A percentile compares a stretch with the other conserved stretches of the same genome.
Evolutionary conservation across 2,888 invertebrate genomes (phyloP).

Genomic region (Actias luna): DNA sequence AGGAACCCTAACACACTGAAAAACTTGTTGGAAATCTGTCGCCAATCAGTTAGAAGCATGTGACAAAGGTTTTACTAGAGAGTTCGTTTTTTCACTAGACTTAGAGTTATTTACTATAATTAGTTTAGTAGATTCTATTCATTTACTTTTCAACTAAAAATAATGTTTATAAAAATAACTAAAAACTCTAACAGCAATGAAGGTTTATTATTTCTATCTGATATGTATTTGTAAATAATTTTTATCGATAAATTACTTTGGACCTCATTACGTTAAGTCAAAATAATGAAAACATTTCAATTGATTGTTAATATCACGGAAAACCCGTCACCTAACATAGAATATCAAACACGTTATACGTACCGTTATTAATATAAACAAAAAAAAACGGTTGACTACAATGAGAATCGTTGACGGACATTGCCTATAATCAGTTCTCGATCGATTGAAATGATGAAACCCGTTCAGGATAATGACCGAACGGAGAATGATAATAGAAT

Average conservation of each 20-base stretch:
- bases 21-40: too few relatives aligned
- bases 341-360: background rate
- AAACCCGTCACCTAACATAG: background rate
- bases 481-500: constrained; percentile 17
- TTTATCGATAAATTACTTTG: background rate
- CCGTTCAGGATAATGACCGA: constrained; percentile 22
- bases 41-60: too few relatives aligned
- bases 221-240: background rate
- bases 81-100: too few relatives aligned
- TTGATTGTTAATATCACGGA: background rate
- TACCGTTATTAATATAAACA: background rate
- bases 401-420: background rate
- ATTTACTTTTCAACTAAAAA: too few relatives aligned
- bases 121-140: too few relatives aligned
- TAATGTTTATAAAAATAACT: too few relatives aligned
- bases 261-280: background rate
- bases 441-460: constrained; percentile 11
- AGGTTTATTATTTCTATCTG: background rate
- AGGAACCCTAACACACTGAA: too few relatives aligned
- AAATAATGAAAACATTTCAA: background rate
- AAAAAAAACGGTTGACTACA: background rate
- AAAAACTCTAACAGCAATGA: background rate
- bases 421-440: background rate
- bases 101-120: too few relatives aligned
- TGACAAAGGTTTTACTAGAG: too few relatives aligned